Base-by-base conservation (phyloP, 2,113 vertebrate genomes). In the Vidua macroura region DNA sequence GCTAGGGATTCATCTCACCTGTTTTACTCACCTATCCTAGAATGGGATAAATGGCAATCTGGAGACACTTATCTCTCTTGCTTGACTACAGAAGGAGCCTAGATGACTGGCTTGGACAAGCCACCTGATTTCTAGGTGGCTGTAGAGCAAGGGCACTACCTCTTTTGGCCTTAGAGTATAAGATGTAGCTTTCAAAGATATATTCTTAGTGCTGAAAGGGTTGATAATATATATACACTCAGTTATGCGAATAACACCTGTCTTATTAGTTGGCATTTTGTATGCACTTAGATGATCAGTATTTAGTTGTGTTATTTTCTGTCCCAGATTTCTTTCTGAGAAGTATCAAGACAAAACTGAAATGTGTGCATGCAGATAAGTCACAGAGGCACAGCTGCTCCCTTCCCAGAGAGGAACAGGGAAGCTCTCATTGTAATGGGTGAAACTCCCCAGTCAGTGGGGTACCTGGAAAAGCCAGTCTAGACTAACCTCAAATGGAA, bases 11-110 rank as follows among this genome's bases (percentile, higher is more conserved):
- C 86, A 77, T 86, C 91, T 93, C 88, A 93, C 92, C 91, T 92
- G 86, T 59, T 94, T 92, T 88, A 92, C 88, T 94, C 94, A 88
- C 95, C 91, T 94, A 94, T 70, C 80, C 86, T 93, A 94, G 80
- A 95, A 92, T 66, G 64, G 88, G 86, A n/a, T 95, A 86, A 96
- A 90, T 49, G 60, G 53, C 79, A 70, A 88, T 55, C 86, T 66
- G 59, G 68, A 96, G 92, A 72, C 68, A 75, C 80, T 96, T 96
- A 95, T 96, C 96, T 95, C 83, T 77, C 64, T 52, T 39, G 35
- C 83, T 88, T 78, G 82, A 85, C 83, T 88, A 35, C 82, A 83
- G 82, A 25, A 93, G 92, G 96, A 95, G 93, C 79, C 96, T 92
- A 13, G 67, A 53, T 88, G 96, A 90, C 96, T 88, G 91, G 73